These are phyloP conservation scores for Heliothis peltigera DNA, from an alignment of 2,888 invertebrate species.

Conservation along the genomic window DNA sequence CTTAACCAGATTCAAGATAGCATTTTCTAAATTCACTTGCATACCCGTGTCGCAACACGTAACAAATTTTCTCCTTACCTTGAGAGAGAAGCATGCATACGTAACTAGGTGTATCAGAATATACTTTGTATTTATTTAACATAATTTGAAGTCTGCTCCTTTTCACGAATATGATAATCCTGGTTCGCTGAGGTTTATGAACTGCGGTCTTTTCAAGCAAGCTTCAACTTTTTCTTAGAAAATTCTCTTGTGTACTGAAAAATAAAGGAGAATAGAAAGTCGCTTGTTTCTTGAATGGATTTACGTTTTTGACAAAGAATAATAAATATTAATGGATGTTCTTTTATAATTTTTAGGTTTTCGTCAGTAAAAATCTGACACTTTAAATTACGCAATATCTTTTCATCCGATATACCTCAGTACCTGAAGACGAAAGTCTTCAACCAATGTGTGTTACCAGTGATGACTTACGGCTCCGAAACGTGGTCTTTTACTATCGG, in stretches of 20 bases:
- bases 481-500: no score
- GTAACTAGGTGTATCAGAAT: slow-evolving; percentile 7
- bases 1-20: slow-evolving; percentile 26
- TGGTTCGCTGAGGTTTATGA: background rate
- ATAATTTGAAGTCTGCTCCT: background rate
- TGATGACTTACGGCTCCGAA: no score
- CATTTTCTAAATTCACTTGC: slow-evolving; percentile 34
- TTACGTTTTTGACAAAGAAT: no score
- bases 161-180: background rate
- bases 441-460: no score
- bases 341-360: no score
- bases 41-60: slow-evolving; percentile 27
- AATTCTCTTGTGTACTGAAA: background rate
- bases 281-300: no score
- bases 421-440: no score
- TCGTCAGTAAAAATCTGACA: no score
- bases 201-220: background rate
- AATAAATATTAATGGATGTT: no score
- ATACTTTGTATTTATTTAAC: slow-evolving; percentile 13
- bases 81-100: slow-evolving; percentile 24
- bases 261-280: no score
- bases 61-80: slow-evolving; percentile 20
- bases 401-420: no score
- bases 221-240: background rate
- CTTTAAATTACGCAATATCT: no score